Evolutionary conservation across 2,113 vertebrate species (phyloP).

Genomic region (Platichthys flesus): DNA sequence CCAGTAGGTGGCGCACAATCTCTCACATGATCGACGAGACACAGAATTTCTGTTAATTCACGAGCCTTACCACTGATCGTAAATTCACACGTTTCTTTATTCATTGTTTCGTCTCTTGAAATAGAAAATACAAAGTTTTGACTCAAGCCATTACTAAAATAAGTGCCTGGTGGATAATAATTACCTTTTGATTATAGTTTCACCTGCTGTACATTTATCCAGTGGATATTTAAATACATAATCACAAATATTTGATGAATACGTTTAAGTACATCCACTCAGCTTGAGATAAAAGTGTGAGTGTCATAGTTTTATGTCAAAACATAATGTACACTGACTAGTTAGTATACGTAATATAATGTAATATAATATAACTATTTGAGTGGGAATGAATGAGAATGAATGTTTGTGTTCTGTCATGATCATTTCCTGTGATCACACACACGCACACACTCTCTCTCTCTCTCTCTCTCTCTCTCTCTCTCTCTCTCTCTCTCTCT

Average conservation of each 20-base stretch:
- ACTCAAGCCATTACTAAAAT: too few relatives aligned
- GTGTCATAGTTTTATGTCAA: background rate
- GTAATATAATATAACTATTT: background rate
- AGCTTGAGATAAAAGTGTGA: background rate
- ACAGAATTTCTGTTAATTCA: too few relatives aligned
- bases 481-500: too few relatives aligned
- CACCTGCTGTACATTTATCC: too few relatives aligned
- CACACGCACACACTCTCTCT: too few relatives aligned
- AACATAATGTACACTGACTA: background rate
- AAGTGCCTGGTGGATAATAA: too few relatives aligned
- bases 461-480: too few relatives aligned
- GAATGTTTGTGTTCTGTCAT: background rate
- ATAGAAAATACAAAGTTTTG: too few relatives aligned
- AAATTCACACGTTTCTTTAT: too few relatives aligned
- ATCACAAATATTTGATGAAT: background rate
- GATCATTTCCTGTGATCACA: background rate
- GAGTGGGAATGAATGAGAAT: background rate
- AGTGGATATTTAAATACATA: background rate
- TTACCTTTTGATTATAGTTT: too few relatives aligned
- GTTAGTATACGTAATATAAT: background rate
- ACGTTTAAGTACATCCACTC: background rate
- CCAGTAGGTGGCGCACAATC: background rate
- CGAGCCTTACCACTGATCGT: too few relatives aligned
- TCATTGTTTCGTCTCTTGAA: too few relatives aligned
- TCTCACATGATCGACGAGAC: background rate